Evolutionary conservation across 2,113 vertebrate genomes (phyloP).

Genomic region (Stegastes partitus): DNA sequence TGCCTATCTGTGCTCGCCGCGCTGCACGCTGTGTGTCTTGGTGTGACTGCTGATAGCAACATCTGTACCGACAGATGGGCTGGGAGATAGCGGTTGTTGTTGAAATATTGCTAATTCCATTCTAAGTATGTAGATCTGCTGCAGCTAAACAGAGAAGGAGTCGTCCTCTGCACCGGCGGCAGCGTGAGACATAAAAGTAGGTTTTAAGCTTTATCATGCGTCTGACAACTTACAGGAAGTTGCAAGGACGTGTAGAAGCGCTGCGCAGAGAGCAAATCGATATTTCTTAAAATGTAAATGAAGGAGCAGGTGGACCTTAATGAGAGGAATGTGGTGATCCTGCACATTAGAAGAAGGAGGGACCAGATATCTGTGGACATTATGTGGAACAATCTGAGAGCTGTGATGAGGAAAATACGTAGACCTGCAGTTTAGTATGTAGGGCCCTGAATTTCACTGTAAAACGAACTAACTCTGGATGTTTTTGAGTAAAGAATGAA

Average conservation of each 20-base stretch:
- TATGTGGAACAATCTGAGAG: not conserved
- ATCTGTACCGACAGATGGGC: conserved; percentile 58
- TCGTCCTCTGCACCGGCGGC: not conserved
- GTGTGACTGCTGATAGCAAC: conserved; percentile 17
- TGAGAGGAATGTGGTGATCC: conserved; percentile 1
- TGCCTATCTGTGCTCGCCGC: not conserved
- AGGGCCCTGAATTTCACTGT: not conserved
- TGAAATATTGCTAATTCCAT: conserved; percentile 28
- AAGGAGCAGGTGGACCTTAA: not conserved
- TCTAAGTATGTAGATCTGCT: not conserved
- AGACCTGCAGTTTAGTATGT: not conserved
- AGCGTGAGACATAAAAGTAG: not conserved
- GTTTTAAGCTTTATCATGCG: too few relatives aligned
- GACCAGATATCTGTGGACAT: not conserved
- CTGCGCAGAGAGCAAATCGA: not conserved
- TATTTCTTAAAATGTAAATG: conserved; percentile 22
- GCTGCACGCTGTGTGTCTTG: conserved; percentile 11
- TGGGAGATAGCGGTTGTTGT: conserved; percentile 36
- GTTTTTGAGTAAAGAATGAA: not conserved
- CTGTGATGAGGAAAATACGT: not conserved
- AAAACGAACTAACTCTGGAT: not conserved
- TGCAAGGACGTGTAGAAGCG: conserved; percentile 1
- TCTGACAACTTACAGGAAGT: not conserved
- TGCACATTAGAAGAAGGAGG: not conserved
- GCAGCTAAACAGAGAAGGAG: conserved; percentile 7